Evolutionary conservation across 2,113 vertebrate genomes (phyloP).

Genomic region (Mungos mungo): DNA sequence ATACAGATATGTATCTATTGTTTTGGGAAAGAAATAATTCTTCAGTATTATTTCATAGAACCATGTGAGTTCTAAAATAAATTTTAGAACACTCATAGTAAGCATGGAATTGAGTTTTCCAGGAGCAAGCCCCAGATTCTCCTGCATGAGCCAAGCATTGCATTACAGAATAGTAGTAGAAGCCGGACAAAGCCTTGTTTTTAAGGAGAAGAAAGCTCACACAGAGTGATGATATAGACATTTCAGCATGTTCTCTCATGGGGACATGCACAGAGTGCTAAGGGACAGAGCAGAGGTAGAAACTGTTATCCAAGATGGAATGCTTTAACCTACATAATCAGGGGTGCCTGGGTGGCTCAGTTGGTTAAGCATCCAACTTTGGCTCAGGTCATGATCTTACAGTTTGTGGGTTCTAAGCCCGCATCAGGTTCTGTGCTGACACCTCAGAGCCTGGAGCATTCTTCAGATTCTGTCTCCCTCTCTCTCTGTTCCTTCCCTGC

Average conservation of each 20-base stretch:
- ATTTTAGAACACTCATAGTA: background rate
- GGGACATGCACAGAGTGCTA: rapidly evolving
- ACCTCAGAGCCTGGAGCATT: too few species aligned
- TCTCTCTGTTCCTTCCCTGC: too few species aligned
- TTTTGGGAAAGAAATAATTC: background rate
- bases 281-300: background rate
- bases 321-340: background rate
- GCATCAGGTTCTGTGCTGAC: too few species aligned
- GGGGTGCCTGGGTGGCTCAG: too few species aligned
- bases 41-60: background rate
- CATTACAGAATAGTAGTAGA: background rate
- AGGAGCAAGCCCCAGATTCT: background rate
- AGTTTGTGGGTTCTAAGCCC: too few species aligned
- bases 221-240: background rate
- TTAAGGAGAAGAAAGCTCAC: background rate
- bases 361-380: too few species aligned
- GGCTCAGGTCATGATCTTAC: too few species aligned
- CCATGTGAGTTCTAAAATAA: background rate
- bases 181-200: background rate
- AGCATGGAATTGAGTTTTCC: background rate
- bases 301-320: background rate
- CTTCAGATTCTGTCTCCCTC: too few species aligned
- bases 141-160: too few species aligned
- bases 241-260: rapidly evolving
- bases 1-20: background rate